Conservation (phyloP, 2,888 invertebrate species). For the Cyclophora punctaria region DNA sequence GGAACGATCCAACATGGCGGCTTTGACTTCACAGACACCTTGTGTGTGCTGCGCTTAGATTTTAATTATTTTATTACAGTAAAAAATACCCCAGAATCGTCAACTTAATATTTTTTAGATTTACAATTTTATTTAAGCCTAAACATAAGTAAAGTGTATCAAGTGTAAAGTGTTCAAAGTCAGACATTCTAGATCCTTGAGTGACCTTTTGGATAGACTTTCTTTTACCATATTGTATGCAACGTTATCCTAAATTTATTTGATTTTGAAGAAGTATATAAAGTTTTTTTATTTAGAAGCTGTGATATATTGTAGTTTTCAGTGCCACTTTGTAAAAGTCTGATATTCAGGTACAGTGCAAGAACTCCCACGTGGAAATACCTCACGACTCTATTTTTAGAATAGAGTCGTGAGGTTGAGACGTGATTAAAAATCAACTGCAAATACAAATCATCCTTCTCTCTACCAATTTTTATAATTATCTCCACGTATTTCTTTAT, state of each 20-base stretch:
- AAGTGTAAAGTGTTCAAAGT: conserved; percentile 54
- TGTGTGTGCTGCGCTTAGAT: conserved; percentile 56
- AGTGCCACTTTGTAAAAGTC: conserved; percentile 52
- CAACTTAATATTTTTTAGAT: conserved; percentile 41
- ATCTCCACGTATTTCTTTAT: too few species aligned
- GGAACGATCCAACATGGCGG: conserved; percentile 68
- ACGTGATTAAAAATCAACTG: conserved; percentile 34
- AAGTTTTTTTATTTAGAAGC: conserved; percentile 36
- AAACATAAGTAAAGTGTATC: conserved; percentile 50
- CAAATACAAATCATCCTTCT: too few species aligned
- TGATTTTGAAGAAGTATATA: conserved; percentile 35
- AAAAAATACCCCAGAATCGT: conserved; percentile 33
- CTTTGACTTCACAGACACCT: conserved; percentile 61
- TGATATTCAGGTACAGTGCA: conserved; percentile 58
- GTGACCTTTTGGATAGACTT: conserved; percentile 68
- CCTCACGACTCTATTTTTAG: conserved; percentile 71
- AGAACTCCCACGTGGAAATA: conserved; percentile 74
- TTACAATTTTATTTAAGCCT: conserved; percentile 47
- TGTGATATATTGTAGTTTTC: conserved; percentile 59
- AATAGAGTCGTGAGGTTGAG: conserved; percentile 19
- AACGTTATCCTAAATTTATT: conserved; percentile 37
- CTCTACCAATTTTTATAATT: too few species aligned
- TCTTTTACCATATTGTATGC: conserved; percentile 62
- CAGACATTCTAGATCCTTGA: conserved; percentile 65
- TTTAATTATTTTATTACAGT: conserved; percentile 38